Evolutionary conservation across 35 echinoderm and acorn worm genomes (phyloP).

Genomic region (Patiria miniata): DNA sequence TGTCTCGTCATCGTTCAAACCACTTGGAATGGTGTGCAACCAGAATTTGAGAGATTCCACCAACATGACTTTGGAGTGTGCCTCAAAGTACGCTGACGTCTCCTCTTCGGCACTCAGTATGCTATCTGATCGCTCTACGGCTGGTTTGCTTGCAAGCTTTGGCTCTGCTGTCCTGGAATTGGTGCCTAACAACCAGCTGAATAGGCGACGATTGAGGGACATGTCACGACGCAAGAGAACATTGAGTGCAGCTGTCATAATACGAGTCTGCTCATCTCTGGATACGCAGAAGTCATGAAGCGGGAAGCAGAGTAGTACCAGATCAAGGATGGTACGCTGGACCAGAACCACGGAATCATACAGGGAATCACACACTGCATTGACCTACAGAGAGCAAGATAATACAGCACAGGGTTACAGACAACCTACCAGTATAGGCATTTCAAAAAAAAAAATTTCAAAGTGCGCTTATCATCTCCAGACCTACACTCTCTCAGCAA

Average conservation of each 20-base stretch:
- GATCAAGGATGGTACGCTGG: constrained; percentile 84
- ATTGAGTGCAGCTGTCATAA: constrained; percentile 81
- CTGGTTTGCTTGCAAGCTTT: neutral
- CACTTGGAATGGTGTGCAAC: constrained; percentile 67
- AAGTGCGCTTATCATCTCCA: too few species aligned
- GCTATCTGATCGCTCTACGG: constrained; percentile 63
- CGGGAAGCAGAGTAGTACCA: constrained; percentile 84
- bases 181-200: constrained; percentile 86
- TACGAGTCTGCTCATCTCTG: constrained; percentile 54
- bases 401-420: too few species aligned
- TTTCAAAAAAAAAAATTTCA: too few species aligned
- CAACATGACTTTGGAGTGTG: constrained; percentile 74
- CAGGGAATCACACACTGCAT: constrained; percentile 81
- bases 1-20: constrained; percentile 41
- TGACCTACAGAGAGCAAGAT: constrained; percentile 53
- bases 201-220: constrained; percentile 91
- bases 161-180: neutral
- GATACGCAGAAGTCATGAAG: constrained; percentile 46
- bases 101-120: constrained; percentile 79
- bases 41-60: constrained; percentile 78
- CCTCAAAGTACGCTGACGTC: constrained; percentile 78
- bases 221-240: constrained; percentile 91
- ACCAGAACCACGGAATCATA: constrained; percentile 87
- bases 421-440: too few species aligned
- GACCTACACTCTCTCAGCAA: too few species aligned